Conservation (phyloP, 2,113 vertebrate species). For the Petroica traversi region DNA sequence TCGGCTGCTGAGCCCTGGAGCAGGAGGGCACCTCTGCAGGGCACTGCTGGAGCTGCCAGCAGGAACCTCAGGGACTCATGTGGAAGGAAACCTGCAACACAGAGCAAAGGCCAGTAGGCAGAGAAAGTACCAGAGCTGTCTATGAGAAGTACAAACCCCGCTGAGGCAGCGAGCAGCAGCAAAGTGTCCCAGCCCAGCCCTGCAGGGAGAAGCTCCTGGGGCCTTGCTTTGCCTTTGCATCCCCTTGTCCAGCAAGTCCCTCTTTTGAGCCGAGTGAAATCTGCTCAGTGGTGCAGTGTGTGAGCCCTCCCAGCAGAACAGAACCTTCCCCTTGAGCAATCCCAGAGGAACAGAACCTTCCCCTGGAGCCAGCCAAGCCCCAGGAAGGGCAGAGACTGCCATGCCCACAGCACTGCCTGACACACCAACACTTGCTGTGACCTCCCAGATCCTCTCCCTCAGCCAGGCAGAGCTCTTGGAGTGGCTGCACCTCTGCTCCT, state of each 20-base stretch:
- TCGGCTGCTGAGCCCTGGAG: constrained; percentile 61
- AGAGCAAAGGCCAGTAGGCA: constrained; percentile 42
- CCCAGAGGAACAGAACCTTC: accelerated
- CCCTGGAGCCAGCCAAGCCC: background rate
- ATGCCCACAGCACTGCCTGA: background rate
- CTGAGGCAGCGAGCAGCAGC: background rate
- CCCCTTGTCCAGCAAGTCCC: background rate
- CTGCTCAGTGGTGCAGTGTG: background rate
- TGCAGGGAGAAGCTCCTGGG: background rate
- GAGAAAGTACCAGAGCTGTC: background rate
- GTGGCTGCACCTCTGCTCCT: background rate
- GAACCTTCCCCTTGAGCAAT: background rate
- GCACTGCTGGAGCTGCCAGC: background rate
- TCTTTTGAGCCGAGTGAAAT: background rate
- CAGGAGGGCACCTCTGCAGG: background rate
- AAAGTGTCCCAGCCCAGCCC: background rate
- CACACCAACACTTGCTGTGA: background rate
- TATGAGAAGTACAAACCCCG: background rate
- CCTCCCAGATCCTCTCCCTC: background rate
- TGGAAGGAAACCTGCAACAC: constrained; percentile 68
- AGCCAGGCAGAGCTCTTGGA: background rate
- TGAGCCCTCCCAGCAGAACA: background rate
- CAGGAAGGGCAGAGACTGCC: background rate
- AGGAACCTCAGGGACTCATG: constrained; percentile 52
- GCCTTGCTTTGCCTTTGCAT: background rate